phyloP scores from a whole-genome alignment of 2,113 vertebrate species.

The Laticauda laticaudata region DNA sequence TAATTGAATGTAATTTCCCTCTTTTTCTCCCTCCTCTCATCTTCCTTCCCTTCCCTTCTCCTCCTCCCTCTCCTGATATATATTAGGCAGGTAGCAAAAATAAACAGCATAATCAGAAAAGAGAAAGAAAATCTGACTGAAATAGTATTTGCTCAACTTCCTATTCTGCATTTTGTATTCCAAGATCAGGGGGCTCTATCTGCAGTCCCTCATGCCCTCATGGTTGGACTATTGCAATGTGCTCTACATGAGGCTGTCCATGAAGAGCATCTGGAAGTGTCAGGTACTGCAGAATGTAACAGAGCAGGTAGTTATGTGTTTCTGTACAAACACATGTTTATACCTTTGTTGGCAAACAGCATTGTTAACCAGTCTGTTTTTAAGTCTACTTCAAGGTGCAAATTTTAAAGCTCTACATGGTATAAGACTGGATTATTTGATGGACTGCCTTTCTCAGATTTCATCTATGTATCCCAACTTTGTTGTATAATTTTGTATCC shows the following conservation, averaged over 20 bases:
- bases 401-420: not conserved
- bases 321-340: not conserved
- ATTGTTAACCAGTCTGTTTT: not conserved
- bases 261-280: not conserved
- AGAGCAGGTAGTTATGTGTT: not conserved
- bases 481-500: not conserved
- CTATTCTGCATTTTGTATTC: not conserved
- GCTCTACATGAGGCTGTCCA: not conserved
- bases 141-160: not conserved
- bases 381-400: not conserved
- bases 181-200: not conserved
- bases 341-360: not conserved
- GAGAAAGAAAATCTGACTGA: not conserved
- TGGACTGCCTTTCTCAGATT: not conserved
- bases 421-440: not conserved
- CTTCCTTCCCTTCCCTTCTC: not conserved
- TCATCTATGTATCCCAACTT: not conserved
- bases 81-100: not conserved
- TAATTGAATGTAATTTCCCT: not conserved
- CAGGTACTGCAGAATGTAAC: not conserved
- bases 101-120: not conserved
- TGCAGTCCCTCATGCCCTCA: not conserved
- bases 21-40: no score
- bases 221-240: not conserved
- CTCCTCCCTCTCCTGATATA: not conserved